Conservation (phyloP, 2,113 vertebrate species). For the Morone chrysops region DNA sequence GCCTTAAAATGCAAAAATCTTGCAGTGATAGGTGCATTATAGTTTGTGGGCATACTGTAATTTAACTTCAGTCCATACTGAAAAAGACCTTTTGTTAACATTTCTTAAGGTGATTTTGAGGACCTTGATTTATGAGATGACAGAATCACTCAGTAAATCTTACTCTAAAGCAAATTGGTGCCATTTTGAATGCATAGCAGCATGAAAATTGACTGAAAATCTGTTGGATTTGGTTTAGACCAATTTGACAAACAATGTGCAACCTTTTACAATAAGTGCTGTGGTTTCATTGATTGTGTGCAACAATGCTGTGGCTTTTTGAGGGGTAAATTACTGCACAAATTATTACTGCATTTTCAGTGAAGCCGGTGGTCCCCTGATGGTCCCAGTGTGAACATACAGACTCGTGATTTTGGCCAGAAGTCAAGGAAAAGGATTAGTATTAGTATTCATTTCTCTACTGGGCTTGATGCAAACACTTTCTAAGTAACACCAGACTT, state of each 20-base stretch:
- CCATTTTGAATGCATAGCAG: slow-evolving; percentile 1
- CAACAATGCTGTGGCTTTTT: background rate
- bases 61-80: background rate
- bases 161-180: slow-evolving; percentile 3
- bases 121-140: background rate
- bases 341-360: background rate
- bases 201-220: background rate
- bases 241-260: background rate
- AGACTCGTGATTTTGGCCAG: slow-evolving; percentile 11
- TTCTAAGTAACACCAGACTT: background rate
- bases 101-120: slow-evolving; percentile 9
- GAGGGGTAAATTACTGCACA: background rate
- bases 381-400: slow-evolving; percentile 17
- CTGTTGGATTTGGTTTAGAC: background rate
- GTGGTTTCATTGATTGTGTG: background rate
- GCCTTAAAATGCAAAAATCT: slow-evolving; percentile 39
- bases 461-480: slow-evolving; percentile 7
- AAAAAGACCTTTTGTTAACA: slow-evolving; percentile 22
- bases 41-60: slow-evolving; percentile 11
- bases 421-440: slow-evolving; percentile 10
- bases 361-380: background rate
- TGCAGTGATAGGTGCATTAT: background rate
- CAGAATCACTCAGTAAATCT: background rate
- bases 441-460: slow-evolving; percentile 1
- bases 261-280: background rate